phyloP scores from a whole-genome alignment of 2,113 vertebrate genomes.

The Jaculus jaculus region DNA sequence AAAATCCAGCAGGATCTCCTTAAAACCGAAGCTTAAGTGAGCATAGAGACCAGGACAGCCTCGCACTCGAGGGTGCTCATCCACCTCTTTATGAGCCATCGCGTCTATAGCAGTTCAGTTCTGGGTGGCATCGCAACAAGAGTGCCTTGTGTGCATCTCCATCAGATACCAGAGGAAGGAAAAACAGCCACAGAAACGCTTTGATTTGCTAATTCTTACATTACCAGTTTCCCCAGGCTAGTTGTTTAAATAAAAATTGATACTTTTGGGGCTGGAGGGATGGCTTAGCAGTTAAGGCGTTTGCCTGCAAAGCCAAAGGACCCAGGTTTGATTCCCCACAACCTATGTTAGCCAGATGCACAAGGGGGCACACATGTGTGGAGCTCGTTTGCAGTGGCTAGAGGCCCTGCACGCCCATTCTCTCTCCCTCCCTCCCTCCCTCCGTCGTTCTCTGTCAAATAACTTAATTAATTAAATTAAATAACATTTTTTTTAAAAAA shows the following conservation, averaged over 20 bases:
- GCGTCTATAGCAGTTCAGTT: fast-evolving
- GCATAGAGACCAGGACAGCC: background rate
- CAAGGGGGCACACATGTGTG: too few species aligned
- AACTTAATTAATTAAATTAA: too few species aligned
- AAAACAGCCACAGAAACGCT: background rate
- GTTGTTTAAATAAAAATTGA: background rate
- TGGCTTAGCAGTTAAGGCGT: too few species aligned
- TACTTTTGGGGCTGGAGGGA: too few species aligned
- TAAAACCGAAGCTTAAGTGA: constrained; percentile 30
- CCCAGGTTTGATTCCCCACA: too few species aligned
- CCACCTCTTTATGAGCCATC: fast-evolving
- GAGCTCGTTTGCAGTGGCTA: too few species aligned
- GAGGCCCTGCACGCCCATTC: too few species aligned
- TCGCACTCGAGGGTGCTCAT: background rate
- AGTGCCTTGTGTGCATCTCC: background rate
- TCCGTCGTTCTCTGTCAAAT: too few species aligned
- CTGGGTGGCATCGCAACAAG: background rate
- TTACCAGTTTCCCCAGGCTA: background rate
- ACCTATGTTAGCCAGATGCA: too few species aligned
- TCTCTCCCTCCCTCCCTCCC: too few species aligned
- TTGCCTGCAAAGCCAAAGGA: too few species aligned
- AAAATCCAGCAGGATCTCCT: constrained; percentile 66
- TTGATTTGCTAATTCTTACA: background rate
- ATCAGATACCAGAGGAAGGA: background rate
- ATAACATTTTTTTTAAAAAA: too few species aligned